Evolutionary conservation across 2,888 invertebrate genomes (phyloP).

Genomic region (Pediacus dermestoides): DNA sequence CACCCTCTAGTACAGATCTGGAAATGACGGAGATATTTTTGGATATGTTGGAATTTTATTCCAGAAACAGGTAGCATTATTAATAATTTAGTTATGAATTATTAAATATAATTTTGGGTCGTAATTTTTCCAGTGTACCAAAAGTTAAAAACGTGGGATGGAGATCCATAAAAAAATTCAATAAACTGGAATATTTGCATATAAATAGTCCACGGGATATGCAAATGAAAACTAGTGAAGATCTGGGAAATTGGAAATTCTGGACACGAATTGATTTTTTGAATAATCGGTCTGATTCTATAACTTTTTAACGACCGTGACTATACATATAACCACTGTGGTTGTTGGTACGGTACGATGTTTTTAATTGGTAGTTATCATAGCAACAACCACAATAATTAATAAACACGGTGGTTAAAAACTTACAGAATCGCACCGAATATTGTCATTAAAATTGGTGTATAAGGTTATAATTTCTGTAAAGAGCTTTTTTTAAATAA

Average conservation of each 20-base stretch:
- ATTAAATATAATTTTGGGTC: slow-evolving; percentile 1
- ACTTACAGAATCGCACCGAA: no score
- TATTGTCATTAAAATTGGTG: no score
- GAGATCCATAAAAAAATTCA: slow-evolving; percentile 46
- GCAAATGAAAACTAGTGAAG: slow-evolving; percentile 48
- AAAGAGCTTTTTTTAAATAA: no score
- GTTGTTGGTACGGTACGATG: no score
- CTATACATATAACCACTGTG: no score
- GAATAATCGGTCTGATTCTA: slow-evolving; percentile 11
- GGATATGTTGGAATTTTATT: slow-evolving; percentile 19
- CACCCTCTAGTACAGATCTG: slow-evolving; percentile 10
- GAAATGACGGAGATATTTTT: slow-evolving; percentile 17
- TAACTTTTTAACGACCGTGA: no score
- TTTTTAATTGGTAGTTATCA: no score
- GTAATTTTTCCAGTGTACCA: slow-evolving; percentile 46
- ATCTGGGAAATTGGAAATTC: slow-evolving; percentile 54
- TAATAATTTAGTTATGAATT: not conserved
- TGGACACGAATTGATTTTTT: slow-evolving; percentile 51
- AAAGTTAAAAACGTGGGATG: slow-evolving; percentile 49
- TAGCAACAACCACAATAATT: no score
- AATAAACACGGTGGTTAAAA: no score
- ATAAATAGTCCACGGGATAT: slow-evolving; percentile 50
- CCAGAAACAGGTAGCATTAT: slow-evolving; percentile 20
- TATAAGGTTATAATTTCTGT: no score
- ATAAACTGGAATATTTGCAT: slow-evolving; percentile 52